Evolutionary conservation across 2,888 invertebrate species (phyloP).

Genomic region (Andrena bucephala): DNA sequence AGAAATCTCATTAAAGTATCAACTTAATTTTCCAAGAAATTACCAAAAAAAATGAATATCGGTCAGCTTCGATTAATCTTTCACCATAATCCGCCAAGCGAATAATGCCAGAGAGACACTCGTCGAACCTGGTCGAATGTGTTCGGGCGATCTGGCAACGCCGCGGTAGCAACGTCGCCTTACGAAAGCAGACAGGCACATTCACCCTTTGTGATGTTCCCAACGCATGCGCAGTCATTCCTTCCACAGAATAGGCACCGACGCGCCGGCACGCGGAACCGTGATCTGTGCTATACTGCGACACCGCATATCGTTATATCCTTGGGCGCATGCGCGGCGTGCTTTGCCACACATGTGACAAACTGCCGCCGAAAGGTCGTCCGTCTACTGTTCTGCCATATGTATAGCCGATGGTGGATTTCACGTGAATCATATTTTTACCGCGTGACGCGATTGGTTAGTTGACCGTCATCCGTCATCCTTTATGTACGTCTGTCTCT

Average conservation of each 20-base stretch:
- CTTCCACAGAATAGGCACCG: slow-evolving; percentile 51
- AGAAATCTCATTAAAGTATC: neutral
- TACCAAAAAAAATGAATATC: slow-evolving; percentile 1
- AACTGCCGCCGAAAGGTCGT: slow-evolving; percentile 68
- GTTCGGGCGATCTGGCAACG: slow-evolving; percentile 55
- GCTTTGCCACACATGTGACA: slow-evolving; percentile 71
- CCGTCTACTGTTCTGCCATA: slow-evolving; percentile 53
- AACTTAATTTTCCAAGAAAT: neutral
- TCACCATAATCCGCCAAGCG: slow-evolving; percentile 47
- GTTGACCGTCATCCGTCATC: slow-evolving; percentile 40
- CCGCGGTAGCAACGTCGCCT: slow-evolving; percentile 65
- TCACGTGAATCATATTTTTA: slow-evolving; percentile 66
- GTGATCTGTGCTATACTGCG: slow-evolving; percentile 56
- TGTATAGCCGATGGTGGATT: slow-evolving; percentile 59
- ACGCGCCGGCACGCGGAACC: slow-evolving; percentile 68
- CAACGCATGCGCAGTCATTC: slow-evolving; percentile 72
- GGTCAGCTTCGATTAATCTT: slow-evolving; percentile 48
- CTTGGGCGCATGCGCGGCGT: slow-evolving; percentile 62
- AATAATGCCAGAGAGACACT: slow-evolving; percentile 55
- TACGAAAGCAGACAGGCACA: slow-evolving; percentile 74
- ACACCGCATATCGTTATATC: slow-evolving; percentile 50
- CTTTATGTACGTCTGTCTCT: slow-evolving; percentile 24
- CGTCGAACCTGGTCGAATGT: slow-evolving; percentile 45
- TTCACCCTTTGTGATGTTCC: slow-evolving; percentile 72
- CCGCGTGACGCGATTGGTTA: slow-evolving; percentile 61